Conservation (phyloP, 1,140 invertebrate species). For the Agraylea sexmaculata region DNA sequence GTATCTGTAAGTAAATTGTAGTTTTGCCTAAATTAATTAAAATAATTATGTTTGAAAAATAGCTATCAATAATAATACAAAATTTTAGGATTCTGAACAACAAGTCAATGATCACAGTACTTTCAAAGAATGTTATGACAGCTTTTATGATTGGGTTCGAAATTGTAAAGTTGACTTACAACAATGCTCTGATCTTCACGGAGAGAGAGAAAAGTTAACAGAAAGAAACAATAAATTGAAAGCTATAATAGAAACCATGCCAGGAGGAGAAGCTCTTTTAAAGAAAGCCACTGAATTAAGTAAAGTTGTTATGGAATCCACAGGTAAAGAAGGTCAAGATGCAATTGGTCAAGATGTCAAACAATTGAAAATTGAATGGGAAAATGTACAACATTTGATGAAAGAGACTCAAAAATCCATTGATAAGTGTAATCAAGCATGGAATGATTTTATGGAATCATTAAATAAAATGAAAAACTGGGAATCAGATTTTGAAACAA, state of each 20-base stretch:
- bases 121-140: conserved; percentile 70
- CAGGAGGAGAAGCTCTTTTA: conserved; percentile 59
- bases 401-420: conserved; percentile 67
- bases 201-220: conserved; percentile 62
- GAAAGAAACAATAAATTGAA: conserved; percentile 62
- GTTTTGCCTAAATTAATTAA: conserved; percentile 10
- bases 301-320: conserved; percentile 65
- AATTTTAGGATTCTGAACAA: conserved; percentile 51
- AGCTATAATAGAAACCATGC: conserved; percentile 52
- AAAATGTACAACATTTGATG: conserved; percentile 67
- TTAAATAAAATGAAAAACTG: conserved; percentile 66
- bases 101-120: conserved; percentile 81
- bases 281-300: conserved; percentile 65
- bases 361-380: conserved; percentile 77
- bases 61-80: neutral
- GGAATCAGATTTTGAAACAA: conserved; percentile 61
- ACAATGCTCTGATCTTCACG: conserved; percentile 71
- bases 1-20: conserved; percentile 40
- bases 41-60: conserved; percentile 12
- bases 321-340: conserved; percentile 77
- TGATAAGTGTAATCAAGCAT: conserved; percentile 68
- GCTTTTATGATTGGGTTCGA: conserved; percentile 79
- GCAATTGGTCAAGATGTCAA: conserved; percentile 72
- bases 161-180: conserved; percentile 73
- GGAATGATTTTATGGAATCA: conserved; percentile 73